A percentile compares a stretch with the other conserved stretches of the same genome.
phyloP scores from a whole-genome alignment of 2,888 invertebrate genomes.

The Andrena flavipes region DNA sequence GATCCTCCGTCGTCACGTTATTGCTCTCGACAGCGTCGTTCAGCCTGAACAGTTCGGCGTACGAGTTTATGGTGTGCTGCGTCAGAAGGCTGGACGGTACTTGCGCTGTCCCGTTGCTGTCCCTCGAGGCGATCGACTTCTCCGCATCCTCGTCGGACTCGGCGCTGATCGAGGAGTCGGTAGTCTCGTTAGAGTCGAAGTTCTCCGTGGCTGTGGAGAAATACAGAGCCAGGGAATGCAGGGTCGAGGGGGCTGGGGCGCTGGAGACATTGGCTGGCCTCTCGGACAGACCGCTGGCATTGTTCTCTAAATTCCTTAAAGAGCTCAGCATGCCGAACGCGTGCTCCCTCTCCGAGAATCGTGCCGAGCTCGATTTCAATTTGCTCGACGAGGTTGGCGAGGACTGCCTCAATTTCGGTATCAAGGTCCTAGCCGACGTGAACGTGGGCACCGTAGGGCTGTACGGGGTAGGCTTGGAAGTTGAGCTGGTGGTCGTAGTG shows the following conservation, averaged over 20 bases:
- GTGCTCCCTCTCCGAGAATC: constrained; percentile 87
- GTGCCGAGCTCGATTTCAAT: background rate
- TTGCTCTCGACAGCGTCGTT: constrained; percentile 80
- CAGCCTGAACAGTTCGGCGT: constrained; percentile 85
- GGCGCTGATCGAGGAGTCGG: constrained; percentile 63
- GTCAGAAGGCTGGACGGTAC: constrained; percentile 88
- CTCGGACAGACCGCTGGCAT: constrained; percentile 76
- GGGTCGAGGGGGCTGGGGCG: constrained; percentile 91
- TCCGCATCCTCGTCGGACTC: constrained; percentile 39
- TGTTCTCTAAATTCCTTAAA: constrained; percentile 87
- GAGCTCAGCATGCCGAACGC: constrained; percentile 90
- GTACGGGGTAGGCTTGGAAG: constrained; percentile 58
- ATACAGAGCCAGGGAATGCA: constrained; percentile 92
- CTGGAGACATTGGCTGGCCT: constrained; percentile 86
- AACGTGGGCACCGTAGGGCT: constrained; percentile 78
- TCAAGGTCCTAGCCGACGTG: constrained; percentile 64
- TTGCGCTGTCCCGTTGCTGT: constrained; percentile 80
- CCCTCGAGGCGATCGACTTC: constrained; percentile 28
- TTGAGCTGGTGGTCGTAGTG: constrained; percentile 58
- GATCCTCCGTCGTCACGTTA: constrained; percentile 43
- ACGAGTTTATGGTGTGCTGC: constrained; percentile 89
- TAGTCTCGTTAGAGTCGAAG: constrained; percentile 80
- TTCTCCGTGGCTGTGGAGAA: constrained; percentile 90
- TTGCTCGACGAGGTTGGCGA: constrained; percentile 9
- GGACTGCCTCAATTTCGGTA: constrained; percentile 61